Evolutionary conservation across 2,113 vertebrate genomes (phyloP), one percentile per base, ranked within the genome.

Genomic region (Pholis gunnellus): DNA sequence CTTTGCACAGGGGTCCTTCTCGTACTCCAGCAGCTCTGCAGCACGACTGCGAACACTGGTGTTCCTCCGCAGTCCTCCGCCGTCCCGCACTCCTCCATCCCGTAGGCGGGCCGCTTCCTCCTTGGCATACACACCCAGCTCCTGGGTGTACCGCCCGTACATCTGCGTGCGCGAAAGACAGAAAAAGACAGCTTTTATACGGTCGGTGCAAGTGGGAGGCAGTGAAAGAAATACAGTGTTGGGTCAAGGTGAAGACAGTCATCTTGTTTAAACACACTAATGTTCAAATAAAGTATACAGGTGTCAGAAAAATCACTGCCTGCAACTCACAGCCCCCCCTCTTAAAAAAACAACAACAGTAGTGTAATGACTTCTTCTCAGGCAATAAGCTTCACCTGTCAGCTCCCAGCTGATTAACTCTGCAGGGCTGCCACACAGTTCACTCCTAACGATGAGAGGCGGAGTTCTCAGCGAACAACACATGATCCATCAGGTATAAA

Each of bases 71-170:
- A 94, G 88, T 3, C 92, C 95, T 82, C 93, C 93, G 54, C 96
- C 94, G 79, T 97, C 95, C 27, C 96, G 96, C 64, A 96, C 95
- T 77, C 93, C 95, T 89, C 96, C 95, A 83, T 97, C 95, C n/a
- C 97, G 96, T 60, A 99, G 96, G 59, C 98, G 97, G 18, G 97
- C 97, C 0, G 98, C 98, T 94, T 99, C 98, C 20, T 98, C 97
- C 93, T 97, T 99, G 93, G 98, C 98, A 22, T 97, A 99, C 77
- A 96, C 95, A 86, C 98, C 97, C 75, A 99, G 93, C 92, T 99
- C 98, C 94, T 99, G 98, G 3, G 98, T 99, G 91, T 99, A 99
- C 18, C 97, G 96, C 84, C 98, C 98, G 89, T 98, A 99, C 98
- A 99, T 99, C 98, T 99, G 93, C 65, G 76, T 38, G 36, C 66